Evolutionary conservation across 1,140 invertebrate genomes (phyloP).

Genomic region (Drosophila arizonae): DNA sequence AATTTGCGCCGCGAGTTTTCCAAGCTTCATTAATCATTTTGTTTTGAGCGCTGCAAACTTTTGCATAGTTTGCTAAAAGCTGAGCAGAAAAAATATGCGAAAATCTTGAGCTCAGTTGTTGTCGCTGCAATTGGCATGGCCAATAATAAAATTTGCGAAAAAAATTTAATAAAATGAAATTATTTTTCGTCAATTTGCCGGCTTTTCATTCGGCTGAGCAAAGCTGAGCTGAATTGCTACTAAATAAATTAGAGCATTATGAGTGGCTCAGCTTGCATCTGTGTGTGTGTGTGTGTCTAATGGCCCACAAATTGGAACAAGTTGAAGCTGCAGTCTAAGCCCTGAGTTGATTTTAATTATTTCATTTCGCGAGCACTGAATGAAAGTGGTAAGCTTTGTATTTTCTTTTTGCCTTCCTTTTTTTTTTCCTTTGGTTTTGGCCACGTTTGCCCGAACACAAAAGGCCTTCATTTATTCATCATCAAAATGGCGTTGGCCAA

Average conservation of each 20-base stretch:
- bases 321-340: neutral
- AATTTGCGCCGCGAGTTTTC: conserved; percentile 70
- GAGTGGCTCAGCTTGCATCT: neutral
- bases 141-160: conserved; percentile 71
- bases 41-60: conserved; percentile 25
- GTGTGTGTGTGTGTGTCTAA: neutral
- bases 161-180: neutral
- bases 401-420: too few species aligned
- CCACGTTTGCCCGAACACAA: conserved; percentile 32
- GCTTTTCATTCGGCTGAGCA: conserved; percentile 30
- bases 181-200: conserved; percentile 46
- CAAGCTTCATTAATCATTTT: conserved; percentile 77
- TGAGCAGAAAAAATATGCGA: neutral
- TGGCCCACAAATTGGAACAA: conserved; percentile 6
- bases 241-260: conserved; percentile 66
- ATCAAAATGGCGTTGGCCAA: conserved; percentile 65
- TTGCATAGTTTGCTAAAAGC: conserved; percentile 25
- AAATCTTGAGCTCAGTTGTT: conserved; percentile 40
- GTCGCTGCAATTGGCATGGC: conserved; percentile 69
- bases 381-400: too few species aligned
- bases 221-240: conserved; percentile 27
- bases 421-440: too few species aligned
- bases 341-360: neutral
- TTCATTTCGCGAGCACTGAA: too few species aligned
- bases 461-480: conserved; percentile 79